Percentiles rank a stretch among this genome's conserved stretches.
Evolutionary conservation across 2,888 invertebrate species (phyloP).

Genomic region (Drosophila leonis): DNA sequence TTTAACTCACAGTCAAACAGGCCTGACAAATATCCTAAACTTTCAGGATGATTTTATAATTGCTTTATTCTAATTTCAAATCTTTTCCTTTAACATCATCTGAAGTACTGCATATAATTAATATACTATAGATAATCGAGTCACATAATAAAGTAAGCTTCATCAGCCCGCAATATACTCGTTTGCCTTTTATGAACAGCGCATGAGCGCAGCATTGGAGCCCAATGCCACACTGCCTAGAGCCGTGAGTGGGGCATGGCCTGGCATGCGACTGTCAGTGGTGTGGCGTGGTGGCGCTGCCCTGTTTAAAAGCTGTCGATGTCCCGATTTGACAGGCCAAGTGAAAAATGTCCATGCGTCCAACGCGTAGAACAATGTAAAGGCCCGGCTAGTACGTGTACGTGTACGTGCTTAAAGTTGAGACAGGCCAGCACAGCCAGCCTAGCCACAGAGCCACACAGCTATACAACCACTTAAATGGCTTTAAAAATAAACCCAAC

Average conservation of each 20-base stretch:
- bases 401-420: conserved; percentile 52
- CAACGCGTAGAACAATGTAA: conserved; percentile 59
- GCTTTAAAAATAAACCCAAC: conserved; percentile 74
- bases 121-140: background rate
- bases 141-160: background rate
- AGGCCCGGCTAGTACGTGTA: conserved; percentile 49
- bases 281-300: conserved; percentile 41
- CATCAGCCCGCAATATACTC: background rate
- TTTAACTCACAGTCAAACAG: background rate
- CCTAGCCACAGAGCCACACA: conserved; percentile 17
- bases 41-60: background rate
- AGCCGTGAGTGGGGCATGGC: conserved; percentile 51
- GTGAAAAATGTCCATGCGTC: conserved; percentile 74
- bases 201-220: conserved; percentile 2
- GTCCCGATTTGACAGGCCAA: conserved; percentile 78
- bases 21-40: background rate
- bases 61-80: background rate
- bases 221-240: conserved; percentile 29
- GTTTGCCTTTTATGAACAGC: background rate
- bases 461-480: conserved; percentile 67
- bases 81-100: background rate
- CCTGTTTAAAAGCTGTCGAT: conserved; percentile 80
- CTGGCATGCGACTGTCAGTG: conserved; percentile 50
- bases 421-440: conserved; percentile 23
- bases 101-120: background rate